phyloP scores from a whole-genome alignment of 2,113 vertebrate genomes.

The Polypterus senegalus region DNA sequence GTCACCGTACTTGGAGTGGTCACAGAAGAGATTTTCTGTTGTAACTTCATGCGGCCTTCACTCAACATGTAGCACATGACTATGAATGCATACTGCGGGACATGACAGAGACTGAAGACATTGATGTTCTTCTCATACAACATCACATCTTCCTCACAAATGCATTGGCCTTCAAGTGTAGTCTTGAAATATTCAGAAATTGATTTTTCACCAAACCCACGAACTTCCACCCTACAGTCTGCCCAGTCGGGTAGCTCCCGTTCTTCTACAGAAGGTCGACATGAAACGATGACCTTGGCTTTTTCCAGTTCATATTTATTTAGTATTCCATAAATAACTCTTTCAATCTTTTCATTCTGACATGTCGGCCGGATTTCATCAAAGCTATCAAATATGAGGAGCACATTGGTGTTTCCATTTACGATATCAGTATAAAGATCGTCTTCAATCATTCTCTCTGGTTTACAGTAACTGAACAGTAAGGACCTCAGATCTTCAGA shows the following conservation, averaged over 20 bases:
- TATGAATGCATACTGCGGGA: conserved; percentile 23
- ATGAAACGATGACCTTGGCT: conserved; percentile 22
- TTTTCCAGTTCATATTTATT: conserved; percentile 11
- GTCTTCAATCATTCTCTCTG: conserved; percentile 5
- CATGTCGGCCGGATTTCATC: background rate
- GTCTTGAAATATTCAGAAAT: conserved; percentile 10
- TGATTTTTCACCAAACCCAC: conserved; percentile 19
- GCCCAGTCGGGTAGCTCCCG: conserved; percentile 1
- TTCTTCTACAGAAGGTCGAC: conserved; percentile 17
- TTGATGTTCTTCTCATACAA: conserved; percentile 15
- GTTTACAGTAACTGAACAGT: conserved; percentile 16
- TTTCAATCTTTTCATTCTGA: background rate
- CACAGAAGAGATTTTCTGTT: too few relatives aligned
- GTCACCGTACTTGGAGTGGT: conserved; percentile 10
- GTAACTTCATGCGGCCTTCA: background rate
- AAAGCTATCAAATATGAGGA: conserved; percentile 21
- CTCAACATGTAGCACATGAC: conserved; percentile 8
- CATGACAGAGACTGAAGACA: conserved; percentile 25
- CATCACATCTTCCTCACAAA: background rate
- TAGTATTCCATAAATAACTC: conserved; percentile 9
- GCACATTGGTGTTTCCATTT: conserved; percentile 18
- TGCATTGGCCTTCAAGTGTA: background rate
- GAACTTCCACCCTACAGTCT: conserved; percentile 12
- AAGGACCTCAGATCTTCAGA: conserved; percentile 10
- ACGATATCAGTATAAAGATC: conserved; percentile 16